Conservation (phyloP, 2,888 invertebrate genomes). For the Drosophila colorata region DNA sequence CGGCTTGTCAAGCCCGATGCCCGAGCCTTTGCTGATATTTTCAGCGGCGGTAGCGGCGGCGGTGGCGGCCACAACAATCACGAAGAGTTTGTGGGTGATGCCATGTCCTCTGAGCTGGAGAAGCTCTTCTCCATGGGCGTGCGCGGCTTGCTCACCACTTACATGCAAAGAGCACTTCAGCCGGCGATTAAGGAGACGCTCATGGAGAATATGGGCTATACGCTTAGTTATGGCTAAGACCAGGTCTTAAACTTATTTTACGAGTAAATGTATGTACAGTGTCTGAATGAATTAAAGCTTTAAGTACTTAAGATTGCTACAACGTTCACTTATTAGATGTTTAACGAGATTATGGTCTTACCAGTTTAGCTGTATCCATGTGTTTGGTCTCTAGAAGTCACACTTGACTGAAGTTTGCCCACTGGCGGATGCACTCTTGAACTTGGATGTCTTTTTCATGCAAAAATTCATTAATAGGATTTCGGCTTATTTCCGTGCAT, state of each 20-base stretch:
- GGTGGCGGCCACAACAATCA: conserved; percentile 61
- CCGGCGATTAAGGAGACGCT: conserved; percentile 94
- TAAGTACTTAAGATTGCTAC: conserved; percentile 33
- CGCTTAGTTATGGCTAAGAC: conserved; percentile 91
- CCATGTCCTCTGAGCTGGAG: conserved; percentile 92
- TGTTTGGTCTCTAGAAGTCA: conserved; percentile 33
- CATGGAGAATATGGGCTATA: conserved; percentile 95
- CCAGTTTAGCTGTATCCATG: conserved; percentile 81
- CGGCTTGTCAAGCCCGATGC: conserved; percentile 83
- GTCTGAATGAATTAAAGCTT: conserved; percentile 49
- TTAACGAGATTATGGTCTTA: conserved; percentile 51
- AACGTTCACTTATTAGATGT: not conserved
- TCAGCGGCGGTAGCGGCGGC: conserved; percentile 40
- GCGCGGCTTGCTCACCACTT: conserved; percentile 91
- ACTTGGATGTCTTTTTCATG: conserved; percentile 40
- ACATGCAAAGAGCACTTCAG: conserved; percentile 93
- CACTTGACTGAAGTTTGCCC: conserved; percentile 25
- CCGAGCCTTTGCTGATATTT: conserved; percentile 83
- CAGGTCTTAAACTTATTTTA: conserved; percentile 22
- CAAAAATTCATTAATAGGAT: conserved; percentile 59
- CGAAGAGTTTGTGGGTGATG: conserved; percentile 87
- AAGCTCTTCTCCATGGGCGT: conserved; percentile 94
- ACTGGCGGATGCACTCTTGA: conserved; percentile 43
- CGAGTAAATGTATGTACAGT: conserved; percentile 20
- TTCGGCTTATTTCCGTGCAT: conserved; percentile 55